Percentiles rank a stretch among this genome's conserved stretches.
Conservation (phyloP, 2,113 vertebrate species). For the Gadus macrocephalus region DNA sequence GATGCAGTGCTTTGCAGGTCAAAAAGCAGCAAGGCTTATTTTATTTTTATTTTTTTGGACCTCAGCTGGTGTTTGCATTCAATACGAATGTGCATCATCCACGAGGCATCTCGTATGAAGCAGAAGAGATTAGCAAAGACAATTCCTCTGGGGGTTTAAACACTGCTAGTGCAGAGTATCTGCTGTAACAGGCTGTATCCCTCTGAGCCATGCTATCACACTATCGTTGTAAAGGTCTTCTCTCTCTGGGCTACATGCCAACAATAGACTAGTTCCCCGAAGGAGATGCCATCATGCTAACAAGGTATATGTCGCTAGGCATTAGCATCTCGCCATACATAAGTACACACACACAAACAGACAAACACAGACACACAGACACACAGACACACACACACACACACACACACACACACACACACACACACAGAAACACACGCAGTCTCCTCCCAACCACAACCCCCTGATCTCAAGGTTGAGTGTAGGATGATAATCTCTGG, state of each 20-base stretch:
- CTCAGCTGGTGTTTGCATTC: no score
- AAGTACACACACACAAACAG: no score
- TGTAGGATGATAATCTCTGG: neutral
- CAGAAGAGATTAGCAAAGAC: no score
- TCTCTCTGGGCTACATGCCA: conserved; percentile 32
- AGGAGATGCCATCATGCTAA: conserved; percentile 56
- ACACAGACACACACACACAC: conserved; percentile 1
- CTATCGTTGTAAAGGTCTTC: conserved; percentile 28
- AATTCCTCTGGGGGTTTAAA: conserved; percentile 5
- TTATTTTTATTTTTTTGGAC: no score
- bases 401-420: neutral
- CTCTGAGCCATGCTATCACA: neutral
- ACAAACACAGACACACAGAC: neutral
- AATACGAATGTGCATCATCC: no score
- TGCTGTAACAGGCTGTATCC: neutral
- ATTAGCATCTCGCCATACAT: conserved; percentile 37
- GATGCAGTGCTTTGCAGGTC: no score
- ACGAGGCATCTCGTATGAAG: no score
- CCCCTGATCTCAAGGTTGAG: no score
- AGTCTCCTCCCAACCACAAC: conserved; percentile 11
- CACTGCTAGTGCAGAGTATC: neutral
- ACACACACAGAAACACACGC: neutral
- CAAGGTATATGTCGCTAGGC: conserved; percentile 60
- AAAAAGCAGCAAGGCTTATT: no score
- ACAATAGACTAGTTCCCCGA: conserved; percentile 43